These are phyloP conservation scores for Xylophagus ater DNA, from an alignment of 2,888 invertebrate genomes.

Conservation along the genomic window DNA sequence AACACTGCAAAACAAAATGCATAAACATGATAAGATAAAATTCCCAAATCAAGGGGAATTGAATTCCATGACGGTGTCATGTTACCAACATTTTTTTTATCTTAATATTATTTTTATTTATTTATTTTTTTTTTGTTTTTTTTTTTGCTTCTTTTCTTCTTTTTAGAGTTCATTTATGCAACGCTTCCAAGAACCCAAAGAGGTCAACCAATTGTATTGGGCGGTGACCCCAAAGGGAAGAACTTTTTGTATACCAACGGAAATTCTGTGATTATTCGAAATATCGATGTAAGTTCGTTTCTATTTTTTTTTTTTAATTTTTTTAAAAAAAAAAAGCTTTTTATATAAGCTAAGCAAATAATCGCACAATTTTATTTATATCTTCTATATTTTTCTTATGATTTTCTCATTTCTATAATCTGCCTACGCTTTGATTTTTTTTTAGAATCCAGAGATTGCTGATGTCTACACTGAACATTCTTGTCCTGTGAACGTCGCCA, in stretches of 20 bases:
- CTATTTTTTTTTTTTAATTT: not conserved
- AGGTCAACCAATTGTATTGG: slow-evolving; percentile 88
- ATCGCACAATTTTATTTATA: not conserved
- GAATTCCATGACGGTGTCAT: too few species aligned
- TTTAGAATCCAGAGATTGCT: slow-evolving; percentile 77
- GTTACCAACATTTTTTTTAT: too few species aligned
- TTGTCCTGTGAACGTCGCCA: slow-evolving; percentile 88
- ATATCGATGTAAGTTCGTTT: slow-evolving; percentile 63
- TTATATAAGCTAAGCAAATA: not conserved
- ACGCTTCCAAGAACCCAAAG: slow-evolving; percentile 89
- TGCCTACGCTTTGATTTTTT: slow-evolving; percentile 9
- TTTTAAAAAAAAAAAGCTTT: not conserved
- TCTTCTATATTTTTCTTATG: slow-evolving; percentile 2
- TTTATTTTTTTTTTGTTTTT: too few species aligned
- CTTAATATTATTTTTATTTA: too few species aligned
- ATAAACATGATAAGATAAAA: too few species aligned
- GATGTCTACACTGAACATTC: slow-evolving; percentile 98
- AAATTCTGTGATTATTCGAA: slow-evolving; percentile 93
- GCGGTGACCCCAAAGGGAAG: slow-evolving; percentile 92
- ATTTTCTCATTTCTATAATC: too few species aligned
- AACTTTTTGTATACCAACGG: slow-evolving; percentile 96
- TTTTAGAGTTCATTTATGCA: slow-evolving; percentile 78
- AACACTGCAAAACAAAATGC: too few species aligned
- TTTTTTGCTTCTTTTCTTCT: too few species aligned
- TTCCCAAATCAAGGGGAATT: too few species aligned